Conservation (phyloP, 2,797 vertebrate species). For the Betta splendens region DNA sequence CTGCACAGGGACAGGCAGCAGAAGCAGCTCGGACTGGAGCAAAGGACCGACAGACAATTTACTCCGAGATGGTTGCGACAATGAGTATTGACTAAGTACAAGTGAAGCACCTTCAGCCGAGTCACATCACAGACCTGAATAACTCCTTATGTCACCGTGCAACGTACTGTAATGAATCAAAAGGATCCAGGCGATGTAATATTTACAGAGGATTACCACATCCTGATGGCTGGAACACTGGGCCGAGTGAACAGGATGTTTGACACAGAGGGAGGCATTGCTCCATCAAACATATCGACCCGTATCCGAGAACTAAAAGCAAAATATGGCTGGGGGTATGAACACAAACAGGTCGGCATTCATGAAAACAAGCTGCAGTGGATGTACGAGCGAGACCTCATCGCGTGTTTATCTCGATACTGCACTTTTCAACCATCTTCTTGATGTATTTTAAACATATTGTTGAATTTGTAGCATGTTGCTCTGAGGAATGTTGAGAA, state of each 20-base stretch:
- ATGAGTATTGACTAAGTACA: too few species aligned
- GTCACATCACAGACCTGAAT: neutral
- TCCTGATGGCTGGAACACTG: slow-evolving; percentile 4
- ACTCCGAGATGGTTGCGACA: too few species aligned
- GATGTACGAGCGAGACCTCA: neutral
- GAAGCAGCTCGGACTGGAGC: too few species aligned
- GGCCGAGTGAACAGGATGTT: slow-evolving; percentile 16
- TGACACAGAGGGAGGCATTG: slow-evolving; percentile 1
- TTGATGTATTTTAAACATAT: too few species aligned
- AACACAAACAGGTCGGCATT: slow-evolving; percentile 18
- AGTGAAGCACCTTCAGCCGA: too few species aligned
- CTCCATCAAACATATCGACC: too few species aligned
- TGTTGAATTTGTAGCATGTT: too few species aligned
- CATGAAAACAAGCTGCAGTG: too few species aligned
- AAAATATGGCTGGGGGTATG: neutral
- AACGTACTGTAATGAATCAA: neutral
- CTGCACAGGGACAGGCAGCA: neutral
- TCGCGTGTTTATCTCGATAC: too few species aligned
- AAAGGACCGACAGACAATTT: too few species aligned
- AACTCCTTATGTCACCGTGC: neutral
- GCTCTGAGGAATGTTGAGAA: too few species aligned
- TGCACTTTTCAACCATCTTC: too few species aligned
- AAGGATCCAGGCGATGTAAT: slow-evolving; percentile 7
- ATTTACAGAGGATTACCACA: slow-evolving; percentile 10
- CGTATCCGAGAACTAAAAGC: neutral